Base-by-base conservation (phyloP, 2,113 vertebrate genomes). In the Cyanoramphus novaezelandiae region DNA sequence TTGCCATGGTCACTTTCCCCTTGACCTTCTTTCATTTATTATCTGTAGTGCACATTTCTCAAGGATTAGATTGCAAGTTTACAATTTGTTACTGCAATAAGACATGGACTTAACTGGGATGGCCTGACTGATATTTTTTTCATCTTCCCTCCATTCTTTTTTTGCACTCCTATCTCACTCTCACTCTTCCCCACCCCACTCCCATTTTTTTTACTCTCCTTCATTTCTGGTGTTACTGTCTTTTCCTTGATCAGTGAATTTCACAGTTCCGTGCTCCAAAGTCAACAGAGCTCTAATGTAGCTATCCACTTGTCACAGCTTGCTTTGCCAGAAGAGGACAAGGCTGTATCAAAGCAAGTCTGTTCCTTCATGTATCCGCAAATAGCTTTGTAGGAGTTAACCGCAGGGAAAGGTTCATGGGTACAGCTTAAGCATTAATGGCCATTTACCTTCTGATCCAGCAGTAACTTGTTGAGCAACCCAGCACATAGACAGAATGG, bases 401-500 rank as follows among this genome's bases (percentile, higher is more conserved):
- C n/a, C 37, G 10, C 49, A 41, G 31, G 17, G 55, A 17, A 60
- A 81, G 24, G 35, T 10, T 59, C 3, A 59, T 70, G 47, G 59
- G 62, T 2, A 16, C 19, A 49, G 59, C 13, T 46, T 17, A 0
- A 1, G 39, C 52, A 52, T 39, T 25, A 44, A 50, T 2, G 13
- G 41, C n/a, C n/a, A 55, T 65, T 89, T 67, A 74, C 28, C 46
- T 85, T 72, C 68, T 37, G 46, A 47, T 49, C 47, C 39, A 31
- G 68, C 27, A 18, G 25, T 0, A 9, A n/a, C 47, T 19, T 7
- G 5, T 33, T 18, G 29, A 76, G 46, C 57, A 60, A 6, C 1
- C n/a, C 82, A 21, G 39, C 0, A 3, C 46, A 46, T 11, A 23
- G 14, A 20, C 3, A 29, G 79, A 50, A 37, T 0, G 0, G 91